Base-by-base conservation (phyloP, 2,888 invertebrate genomes). In the Tineola bisselliella region DNA sequence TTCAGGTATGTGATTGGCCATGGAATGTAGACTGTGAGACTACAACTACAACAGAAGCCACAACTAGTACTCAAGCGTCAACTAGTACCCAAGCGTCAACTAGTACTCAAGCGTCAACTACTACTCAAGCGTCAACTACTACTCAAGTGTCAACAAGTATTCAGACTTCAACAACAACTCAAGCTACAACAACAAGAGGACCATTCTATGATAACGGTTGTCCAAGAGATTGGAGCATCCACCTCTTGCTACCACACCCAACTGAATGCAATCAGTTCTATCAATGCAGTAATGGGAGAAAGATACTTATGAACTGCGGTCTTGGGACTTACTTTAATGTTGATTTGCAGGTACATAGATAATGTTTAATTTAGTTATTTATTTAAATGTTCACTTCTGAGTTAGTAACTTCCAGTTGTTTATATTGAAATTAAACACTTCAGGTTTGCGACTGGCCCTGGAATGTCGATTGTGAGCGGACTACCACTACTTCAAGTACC, bases 191-290 rank as follows among this genome's bases (percentile, higher is more conserved):
- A 4, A 61, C 60, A 56, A 56, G 19, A n/a, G 58, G 19, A 15
- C 30, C 19, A n/a, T 58, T 33, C 17, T 58, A 33, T 8, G 58
- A 43, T 63, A 63, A 63, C 64, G 75, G 73, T 0, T 79, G 79
- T 59, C 77, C 76, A 0, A 63, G 25, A 2, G 68, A 72, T 17
- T 69, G 67, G 58, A 62, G 65, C 19, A 48, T 68, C 0, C 66
- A 70, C 8, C 64, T 62, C 8, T 59, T 76, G 17, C 63, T 81
- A 8, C 74, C 79, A 0, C 78, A 81, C 25, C 74, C 75, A 44
- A 64, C 62, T 0, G 72, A 77, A 10, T 81, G 80, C 52, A 63
- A 63, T 0, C 75, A 74, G 62, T 81, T 69, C 62, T 78, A 79
- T 63, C 68, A 70, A 12, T 81, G 81, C 62, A 69, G 68, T n/a